Evolutionary conservation across 2,113 vertebrate species (phyloP).

Genomic region (Gasterosteus nipponicus): DNA sequence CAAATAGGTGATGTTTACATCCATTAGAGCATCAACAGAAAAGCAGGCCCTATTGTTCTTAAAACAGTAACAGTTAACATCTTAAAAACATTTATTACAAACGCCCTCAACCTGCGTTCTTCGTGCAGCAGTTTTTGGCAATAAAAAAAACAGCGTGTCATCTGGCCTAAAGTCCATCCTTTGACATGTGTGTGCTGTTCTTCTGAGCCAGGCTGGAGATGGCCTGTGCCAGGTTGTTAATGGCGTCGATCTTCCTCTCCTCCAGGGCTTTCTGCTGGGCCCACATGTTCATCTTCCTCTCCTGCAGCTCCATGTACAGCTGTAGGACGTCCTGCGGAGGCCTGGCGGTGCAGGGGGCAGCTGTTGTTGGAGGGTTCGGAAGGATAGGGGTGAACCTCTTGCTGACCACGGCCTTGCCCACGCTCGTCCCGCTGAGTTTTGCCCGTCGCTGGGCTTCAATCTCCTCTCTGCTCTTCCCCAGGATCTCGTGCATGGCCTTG

Average conservation of each 20-base stretch:
- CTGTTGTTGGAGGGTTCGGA: slow-evolving; percentile 64
- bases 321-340: slow-evolving; percentile 81
- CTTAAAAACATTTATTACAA: not conserved
- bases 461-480: slow-evolving; percentile 79
- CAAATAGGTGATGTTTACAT: slow-evolving; percentile 1
- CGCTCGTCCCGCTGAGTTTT: slow-evolving; percentile 66
- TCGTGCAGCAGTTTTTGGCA: not conserved
- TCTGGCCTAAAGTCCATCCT: slow-evolving; percentile 50
- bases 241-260: slow-evolving; percentile 83
- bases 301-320: slow-evolving; percentile 84
- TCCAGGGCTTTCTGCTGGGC: slow-evolving; percentile 82
- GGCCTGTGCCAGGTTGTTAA: slow-evolving; percentile 82
- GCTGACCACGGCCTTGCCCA: slow-evolving; percentile 72
- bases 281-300: slow-evolving; percentile 85
- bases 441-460: slow-evolving; percentile 71
- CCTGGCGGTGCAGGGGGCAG: slow-evolving; percentile 34
- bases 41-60: not conserved
- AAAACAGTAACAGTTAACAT: not conserved
- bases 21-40: not conserved
- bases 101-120: not conserved
- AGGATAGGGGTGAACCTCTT: slow-evolving; percentile 81
- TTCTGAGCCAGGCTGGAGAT: slow-evolving; percentile 79
- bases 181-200: slow-evolving; percentile 42
- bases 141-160: not conserved
- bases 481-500: slow-evolving; percentile 76